Conservation (phyloP, 1,140 invertebrate genomes). For the Panulirus ornatus region DNA sequence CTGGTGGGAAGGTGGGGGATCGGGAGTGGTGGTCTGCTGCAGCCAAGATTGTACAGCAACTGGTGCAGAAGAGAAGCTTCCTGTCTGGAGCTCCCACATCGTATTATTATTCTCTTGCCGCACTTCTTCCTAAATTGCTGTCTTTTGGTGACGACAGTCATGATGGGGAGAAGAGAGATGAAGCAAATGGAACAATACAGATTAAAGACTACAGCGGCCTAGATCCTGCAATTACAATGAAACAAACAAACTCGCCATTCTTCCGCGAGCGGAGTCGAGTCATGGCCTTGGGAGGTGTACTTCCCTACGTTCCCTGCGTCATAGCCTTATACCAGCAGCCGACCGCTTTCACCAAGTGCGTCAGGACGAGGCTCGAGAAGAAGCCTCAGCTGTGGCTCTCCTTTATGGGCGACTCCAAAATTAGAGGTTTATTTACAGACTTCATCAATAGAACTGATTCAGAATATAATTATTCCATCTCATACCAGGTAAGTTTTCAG, state of each 20-base stretch:
- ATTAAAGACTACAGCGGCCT: too few relatives aligned
- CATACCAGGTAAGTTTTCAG: constrained; percentile 13
- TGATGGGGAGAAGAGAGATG: too few relatives aligned
- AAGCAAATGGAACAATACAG: too few relatives aligned
- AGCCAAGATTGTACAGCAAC: not conserved
- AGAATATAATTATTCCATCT: constrained; percentile 1
- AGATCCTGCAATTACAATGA: too few relatives aligned
- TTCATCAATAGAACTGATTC: constrained; percentile 9
- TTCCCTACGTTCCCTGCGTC: constrained; percentile 52
- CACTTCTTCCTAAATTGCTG: constrained; percentile 4
- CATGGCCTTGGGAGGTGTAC: not conserved
- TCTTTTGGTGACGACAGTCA: too few relatives aligned
- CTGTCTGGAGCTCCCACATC: not conserved
- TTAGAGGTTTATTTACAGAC: constrained; percentile 29
- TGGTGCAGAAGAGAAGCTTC: not conserved
- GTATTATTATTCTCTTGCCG: constrained; percentile 12
- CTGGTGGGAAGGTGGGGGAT: too few relatives aligned
- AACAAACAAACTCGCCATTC: too few relatives aligned
- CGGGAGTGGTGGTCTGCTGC: not conserved
- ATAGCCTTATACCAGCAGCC: constrained; percentile 41
- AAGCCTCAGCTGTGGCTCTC: constrained; percentile 27
- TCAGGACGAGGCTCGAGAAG: constrained; percentile 3
- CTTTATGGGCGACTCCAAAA: constrained; percentile 59
- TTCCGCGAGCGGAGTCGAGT: too few relatives aligned
- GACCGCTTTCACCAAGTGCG: constrained; percentile 21